A percentile compares a stretch with the other conserved stretches of the same genome.
phyloP scores from a whole-genome alignment of 2,888 invertebrate species.

The Hipparchia semele region DNA sequence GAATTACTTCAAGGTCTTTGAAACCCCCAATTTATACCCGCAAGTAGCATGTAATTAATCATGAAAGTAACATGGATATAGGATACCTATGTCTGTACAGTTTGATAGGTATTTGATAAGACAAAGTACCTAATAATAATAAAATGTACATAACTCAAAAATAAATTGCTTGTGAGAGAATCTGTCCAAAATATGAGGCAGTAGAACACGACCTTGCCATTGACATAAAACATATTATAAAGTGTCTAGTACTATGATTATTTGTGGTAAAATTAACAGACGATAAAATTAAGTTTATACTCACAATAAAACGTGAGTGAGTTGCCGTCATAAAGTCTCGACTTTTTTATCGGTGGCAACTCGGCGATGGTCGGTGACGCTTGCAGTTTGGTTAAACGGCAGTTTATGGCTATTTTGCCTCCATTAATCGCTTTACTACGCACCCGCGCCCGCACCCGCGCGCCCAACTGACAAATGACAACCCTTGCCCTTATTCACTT shows the following conservation, averaged over 20 bases:
- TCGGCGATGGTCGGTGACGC: slow-evolving; percentile 75
- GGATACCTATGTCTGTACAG: not conserved
- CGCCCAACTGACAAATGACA: slow-evolving; percentile 61
- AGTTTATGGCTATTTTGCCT: slow-evolving; percentile 82
- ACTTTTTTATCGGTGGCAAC: slow-evolving; percentile 81
- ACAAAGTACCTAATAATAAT: not conserved
- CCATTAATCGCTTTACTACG: slow-evolving; percentile 83
- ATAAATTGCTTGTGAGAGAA: not conserved
- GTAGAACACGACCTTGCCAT: slow-evolving; percentile 62
- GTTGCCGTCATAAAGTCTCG: slow-evolving; percentile 83
- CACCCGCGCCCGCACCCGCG: slow-evolving; percentile 73
- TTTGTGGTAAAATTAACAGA: slow-evolving; percentile 83
- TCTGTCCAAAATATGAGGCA: slow-evolving; percentile 10
- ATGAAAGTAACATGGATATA: not conserved
- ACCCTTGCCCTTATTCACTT: slow-evolving; percentile 51
- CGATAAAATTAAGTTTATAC: slow-evolving; percentile 84
- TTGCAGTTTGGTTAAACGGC: slow-evolving; percentile 83
- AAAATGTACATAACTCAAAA: not conserved
- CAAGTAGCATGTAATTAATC: slow-evolving; percentile 9
- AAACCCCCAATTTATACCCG: slow-evolving; percentile 43
- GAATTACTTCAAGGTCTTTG: slow-evolving; percentile 49
- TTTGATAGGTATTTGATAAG: not conserved
- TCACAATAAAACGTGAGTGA: slow-evolving; percentile 83
- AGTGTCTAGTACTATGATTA: slow-evolving; percentile 74
- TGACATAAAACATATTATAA: slow-evolving; percentile 77